A percentile compares a stretch with the other conserved stretches of the same genome.
phyloP scores from a whole-genome alignment of 2,113 vertebrate genomes.

The Sylvia atricapilla region DNA sequence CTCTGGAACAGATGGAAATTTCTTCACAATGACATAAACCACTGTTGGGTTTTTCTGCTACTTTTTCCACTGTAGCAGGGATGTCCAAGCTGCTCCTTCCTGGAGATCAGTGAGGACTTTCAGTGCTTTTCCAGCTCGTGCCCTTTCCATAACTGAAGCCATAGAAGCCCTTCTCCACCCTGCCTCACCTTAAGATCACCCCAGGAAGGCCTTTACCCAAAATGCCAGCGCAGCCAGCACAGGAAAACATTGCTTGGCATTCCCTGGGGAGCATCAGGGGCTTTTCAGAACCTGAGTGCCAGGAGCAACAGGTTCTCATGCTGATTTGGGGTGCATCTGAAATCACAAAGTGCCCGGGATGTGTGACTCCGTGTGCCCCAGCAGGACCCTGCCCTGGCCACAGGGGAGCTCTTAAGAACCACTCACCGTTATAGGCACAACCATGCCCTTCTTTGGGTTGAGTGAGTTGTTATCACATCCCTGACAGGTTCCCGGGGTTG shows the following conservation, averaged over 20 bases:
- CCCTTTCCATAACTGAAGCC: neutral
- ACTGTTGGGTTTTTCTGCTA: accelerated
- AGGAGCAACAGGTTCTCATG: neutral
- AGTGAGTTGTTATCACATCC: conserved; percentile 39
- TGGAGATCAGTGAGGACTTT: neutral
- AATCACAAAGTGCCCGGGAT: accelerated
- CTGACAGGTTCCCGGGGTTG: conserved; percentile 17
- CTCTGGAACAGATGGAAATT: neutral
- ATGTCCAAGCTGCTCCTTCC: neutral
- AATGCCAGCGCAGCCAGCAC: neutral
- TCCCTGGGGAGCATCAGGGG: neutral
- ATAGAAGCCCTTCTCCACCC: neutral
- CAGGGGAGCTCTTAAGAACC: neutral
- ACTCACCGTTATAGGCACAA: neutral
- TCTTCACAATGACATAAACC: neutral
- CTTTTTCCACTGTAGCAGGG: neutral
- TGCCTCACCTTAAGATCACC: neutral
- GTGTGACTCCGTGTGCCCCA: neutral
- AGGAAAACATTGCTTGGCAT: neutral
- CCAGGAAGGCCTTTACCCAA: neutral
- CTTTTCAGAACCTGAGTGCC: neutral
- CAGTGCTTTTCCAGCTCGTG: neutral
- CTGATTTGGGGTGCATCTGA: neutral
- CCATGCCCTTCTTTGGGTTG: conserved; percentile 34
- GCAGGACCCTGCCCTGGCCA: neutral